These are phyloP conservation scores for Mesorhabditis belari DNA, from an alignment of 2,888 invertebrate species.

Conservation along the genomic window DNA sequence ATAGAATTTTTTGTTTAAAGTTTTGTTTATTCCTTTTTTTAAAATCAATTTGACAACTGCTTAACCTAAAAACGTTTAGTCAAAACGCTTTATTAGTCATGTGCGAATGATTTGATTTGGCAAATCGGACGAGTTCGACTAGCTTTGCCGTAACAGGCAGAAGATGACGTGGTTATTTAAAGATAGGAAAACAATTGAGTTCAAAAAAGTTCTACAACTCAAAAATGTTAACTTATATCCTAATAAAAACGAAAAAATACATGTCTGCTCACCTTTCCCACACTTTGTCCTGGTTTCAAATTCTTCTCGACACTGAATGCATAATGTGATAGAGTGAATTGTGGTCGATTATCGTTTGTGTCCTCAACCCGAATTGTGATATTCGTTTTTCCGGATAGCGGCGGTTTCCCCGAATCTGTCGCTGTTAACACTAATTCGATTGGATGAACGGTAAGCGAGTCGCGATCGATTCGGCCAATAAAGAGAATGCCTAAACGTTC, in stretches of 20 bases:
- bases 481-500: neutral
- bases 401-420: conserved; percentile 22
- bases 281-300: conserved; percentile 18
- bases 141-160: no score
- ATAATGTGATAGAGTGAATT: conserved; percentile 23
- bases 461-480: conserved; percentile 12
- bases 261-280: neutral
- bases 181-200: no score
- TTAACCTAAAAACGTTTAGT: no score
- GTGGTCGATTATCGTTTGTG: conserved; percentile 25
- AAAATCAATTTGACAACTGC: no score
- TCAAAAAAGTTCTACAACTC: neutral
- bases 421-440: conserved; percentile 5
- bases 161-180: no score
- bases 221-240: neutral
- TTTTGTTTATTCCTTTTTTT: no score
- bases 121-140: no score
- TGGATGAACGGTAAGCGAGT: neutral
- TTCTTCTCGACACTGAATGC: conserved; percentile 24
- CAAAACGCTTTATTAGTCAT: no score
- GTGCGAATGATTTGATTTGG: no score
- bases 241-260: neutral
- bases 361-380: conserved; percentile 23
- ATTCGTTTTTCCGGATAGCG: conserved; percentile 9
- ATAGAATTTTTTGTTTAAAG: no score